Percentiles rank a stretch among this genome's conserved stretches.
Evolutionary conservation across 2,888 invertebrate species (phyloP).

Genomic region (Epinotia nisella): DNA sequence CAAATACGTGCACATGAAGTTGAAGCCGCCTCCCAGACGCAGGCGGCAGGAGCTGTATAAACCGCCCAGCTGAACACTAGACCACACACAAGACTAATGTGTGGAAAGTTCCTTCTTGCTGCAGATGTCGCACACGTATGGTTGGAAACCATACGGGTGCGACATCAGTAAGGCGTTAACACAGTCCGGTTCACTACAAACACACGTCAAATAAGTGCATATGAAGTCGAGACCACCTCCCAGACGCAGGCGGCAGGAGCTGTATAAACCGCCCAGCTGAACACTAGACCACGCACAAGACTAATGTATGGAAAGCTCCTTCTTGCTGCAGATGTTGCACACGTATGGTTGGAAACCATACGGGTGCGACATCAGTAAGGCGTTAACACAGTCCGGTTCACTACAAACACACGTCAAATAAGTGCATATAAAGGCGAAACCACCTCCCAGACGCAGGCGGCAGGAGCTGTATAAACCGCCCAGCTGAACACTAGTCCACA

Average conservation of each 20-base stretch:
- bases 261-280: neutral
- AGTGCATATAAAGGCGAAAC: neutral
- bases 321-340: no score
- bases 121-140: neutral
- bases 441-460: no score
- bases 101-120: neutral
- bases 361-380: neutral
- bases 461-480: no score
- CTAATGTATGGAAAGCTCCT: neutral
- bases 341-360: neutral
- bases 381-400: neutral
- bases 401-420: neutral
- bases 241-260: neutral
- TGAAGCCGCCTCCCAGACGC: constrained; percentile 41
- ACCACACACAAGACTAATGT: neutral
- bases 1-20: constrained; percentile 45
- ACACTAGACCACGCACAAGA: neutral
- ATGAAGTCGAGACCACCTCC: neutral
- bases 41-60: constrained; percentile 53
- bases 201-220: neutral
- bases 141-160: neutral
- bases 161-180: neutral
- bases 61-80: constrained; percentile 6
- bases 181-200: neutral
- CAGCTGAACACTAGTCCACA: no score